phyloP scores from a whole-genome alignment of 2,888 invertebrate species.

The Phania funesta region DNA sequence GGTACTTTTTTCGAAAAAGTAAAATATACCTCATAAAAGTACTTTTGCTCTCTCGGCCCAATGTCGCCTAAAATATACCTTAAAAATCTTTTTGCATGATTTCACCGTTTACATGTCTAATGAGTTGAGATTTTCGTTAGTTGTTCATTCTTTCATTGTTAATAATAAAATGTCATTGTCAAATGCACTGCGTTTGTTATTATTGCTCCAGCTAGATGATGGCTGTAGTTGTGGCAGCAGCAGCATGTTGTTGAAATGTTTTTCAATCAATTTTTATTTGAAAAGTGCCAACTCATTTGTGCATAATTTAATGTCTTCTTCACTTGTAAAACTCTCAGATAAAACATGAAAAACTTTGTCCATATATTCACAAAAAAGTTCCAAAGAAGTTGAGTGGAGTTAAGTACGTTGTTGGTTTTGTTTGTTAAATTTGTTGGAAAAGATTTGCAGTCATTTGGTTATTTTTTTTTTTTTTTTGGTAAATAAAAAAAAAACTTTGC shows the following conservation, averaged over 20 bases:
- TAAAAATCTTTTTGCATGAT: neutral
- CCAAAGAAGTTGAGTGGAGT: constrained; percentile 8
- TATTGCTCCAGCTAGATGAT: constrained; percentile 32
- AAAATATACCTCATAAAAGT: neutral
- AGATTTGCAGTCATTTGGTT: constrained; percentile 28
- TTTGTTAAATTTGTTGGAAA: constrained; percentile 54
- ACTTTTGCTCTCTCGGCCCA: too few species aligned
- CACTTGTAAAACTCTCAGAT: constrained; percentile 63
- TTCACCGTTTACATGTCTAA: constrained; percentile 50
- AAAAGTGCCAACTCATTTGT: constrained; percentile 80
- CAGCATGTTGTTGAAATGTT: constrained; percentile 74
- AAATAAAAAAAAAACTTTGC: neutral
- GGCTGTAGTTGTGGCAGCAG: constrained; percentile 49
- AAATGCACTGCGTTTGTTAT: constrained; percentile 60
- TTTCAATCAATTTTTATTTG: constrained; percentile 80
- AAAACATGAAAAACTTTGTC: constrained; percentile 62
- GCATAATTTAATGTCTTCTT: constrained; percentile 78
- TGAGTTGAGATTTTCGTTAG: constrained; percentile 68
- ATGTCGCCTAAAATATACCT: too few species aligned
- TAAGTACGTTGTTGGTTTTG: constrained; percentile 26
- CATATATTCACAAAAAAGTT: constrained; percentile 31
- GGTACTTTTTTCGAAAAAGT: too few species aligned
- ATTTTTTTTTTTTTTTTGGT: neutral
- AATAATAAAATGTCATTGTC: constrained; percentile 71
- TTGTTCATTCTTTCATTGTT: constrained; percentile 66